A percentile compares a stretch with the other conserved stretches of the same genome.
Evolutionary conservation across 2,888 invertebrate species (phyloP).

Genomic region (Mimas tiliae): DNA sequence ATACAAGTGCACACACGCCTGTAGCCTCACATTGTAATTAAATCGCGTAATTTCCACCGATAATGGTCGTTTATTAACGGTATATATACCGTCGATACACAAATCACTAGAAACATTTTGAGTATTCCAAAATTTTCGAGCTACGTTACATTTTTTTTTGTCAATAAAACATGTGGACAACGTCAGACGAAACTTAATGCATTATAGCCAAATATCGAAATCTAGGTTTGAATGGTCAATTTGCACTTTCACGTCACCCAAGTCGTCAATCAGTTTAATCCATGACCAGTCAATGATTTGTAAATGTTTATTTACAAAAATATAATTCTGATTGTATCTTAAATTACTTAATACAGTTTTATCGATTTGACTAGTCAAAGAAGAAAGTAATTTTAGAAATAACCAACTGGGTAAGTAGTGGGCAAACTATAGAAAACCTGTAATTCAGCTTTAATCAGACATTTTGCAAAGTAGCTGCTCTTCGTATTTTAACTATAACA

Average conservation of each 20-base stretch:
- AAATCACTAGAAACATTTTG: constrained; percentile 39
- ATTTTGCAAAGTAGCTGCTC: neutral
- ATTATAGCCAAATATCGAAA: neutral
- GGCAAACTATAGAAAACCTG: neutral
- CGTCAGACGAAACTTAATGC: constrained; percentile 43
- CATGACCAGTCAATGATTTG: constrained; percentile 2
- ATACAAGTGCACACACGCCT: constrained; percentile 28
- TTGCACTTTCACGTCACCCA: neutral
- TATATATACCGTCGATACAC: constrained; percentile 31
- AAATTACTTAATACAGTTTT: constrained; percentile 30
- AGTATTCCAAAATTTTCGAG: constrained; percentile 45
- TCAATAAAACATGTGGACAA: constrained; percentile 36
- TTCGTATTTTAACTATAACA: neutral
- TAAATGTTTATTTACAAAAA: constrained; percentile 25
- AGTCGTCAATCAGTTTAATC: neutral
- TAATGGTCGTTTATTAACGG: constrained; percentile 28
- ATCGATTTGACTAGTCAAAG: constrained; percentile 7
- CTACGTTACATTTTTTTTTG: constrained; percentile 32
- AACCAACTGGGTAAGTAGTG: neutral
- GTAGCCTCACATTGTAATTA: constrained; percentile 35
- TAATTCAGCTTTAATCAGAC: neutral
- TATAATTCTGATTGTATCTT: neutral
- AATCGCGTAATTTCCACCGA: constrained; percentile 26
- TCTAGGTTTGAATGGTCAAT: neutral
- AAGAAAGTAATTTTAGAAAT: neutral